These are phyloP conservation scores for Scomber scombrus DNA, from an alignment of 2,113 vertebrate species.

Conservation along the genomic window DNA sequence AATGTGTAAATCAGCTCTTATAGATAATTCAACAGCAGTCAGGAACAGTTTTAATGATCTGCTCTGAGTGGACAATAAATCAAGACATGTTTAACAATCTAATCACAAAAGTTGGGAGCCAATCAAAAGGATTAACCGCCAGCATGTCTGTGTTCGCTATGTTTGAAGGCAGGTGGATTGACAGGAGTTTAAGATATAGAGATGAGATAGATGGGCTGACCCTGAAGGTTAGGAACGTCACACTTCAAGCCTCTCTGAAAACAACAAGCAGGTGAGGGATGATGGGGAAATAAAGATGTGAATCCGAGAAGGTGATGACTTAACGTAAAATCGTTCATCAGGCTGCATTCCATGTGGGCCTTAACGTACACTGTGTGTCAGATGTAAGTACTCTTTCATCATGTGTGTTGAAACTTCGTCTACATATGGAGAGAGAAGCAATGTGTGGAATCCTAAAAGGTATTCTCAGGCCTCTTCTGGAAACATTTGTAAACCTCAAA, in stretches of 20 bases:
- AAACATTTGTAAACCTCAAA: constrained; percentile 54
- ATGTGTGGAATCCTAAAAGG: constrained; percentile 15
- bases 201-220: constrained; percentile 16
- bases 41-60: constrained; percentile 1
- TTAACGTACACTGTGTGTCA: not conserved
- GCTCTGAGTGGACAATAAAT: not conserved
- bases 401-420: constrained; percentile 2
- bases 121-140: not conserved
- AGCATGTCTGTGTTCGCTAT: not conserved
- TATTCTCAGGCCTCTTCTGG: constrained; percentile 33
- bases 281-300: not conserved
- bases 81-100: not conserved
- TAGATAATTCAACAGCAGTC: not conserved
- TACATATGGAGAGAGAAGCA: not conserved
- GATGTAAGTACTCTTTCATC: not conserved
- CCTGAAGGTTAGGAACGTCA: constrained; percentile 34
- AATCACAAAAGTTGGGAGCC: not conserved
- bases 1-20: not conserved
- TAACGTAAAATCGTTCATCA: constrained; percentile 18
- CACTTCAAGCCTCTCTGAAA: constrained; percentile 29
- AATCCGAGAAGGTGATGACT: constrained; percentile 26
- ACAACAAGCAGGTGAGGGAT: not conserved
- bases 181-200: constrained; percentile 34
- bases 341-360: not conserved
- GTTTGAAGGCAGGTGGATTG: constrained; percentile 20